Percentiles rank a stretch among this genome's conserved stretches.
These are phyloP conservation scores for Cathartes aura DNA, from an alignment of 2,113 vertebrate species.

Conservation along the genomic window DNA sequence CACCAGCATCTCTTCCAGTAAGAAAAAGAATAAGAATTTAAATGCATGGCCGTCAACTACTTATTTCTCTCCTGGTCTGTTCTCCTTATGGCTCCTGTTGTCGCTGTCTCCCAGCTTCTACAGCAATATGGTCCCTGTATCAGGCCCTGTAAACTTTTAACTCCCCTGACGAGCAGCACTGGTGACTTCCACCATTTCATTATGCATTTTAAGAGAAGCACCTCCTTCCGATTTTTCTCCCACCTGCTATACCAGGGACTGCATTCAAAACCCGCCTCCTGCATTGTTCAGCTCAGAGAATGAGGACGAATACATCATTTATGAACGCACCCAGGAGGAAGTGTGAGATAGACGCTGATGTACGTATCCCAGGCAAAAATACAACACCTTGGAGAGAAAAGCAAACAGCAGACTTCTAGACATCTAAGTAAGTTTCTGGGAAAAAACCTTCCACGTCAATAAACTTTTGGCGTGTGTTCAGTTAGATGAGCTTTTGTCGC, in stretches of 20 bases:
- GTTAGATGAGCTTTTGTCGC: neutral
- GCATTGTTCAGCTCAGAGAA: fast-evolving
- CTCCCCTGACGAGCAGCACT: neutral
- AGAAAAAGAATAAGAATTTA: neutral
- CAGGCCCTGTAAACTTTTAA: fast-evolving
- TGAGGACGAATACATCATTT: fast-evolving
- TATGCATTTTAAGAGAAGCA: neutral
- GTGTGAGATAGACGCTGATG: fast-evolving
- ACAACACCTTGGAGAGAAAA: too few relatives aligned
- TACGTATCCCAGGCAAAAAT: neutral
- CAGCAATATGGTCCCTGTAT: fast-evolving
- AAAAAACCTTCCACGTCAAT: fast-evolving
- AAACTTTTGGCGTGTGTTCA: neutral
- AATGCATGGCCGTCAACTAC: fast-evolving
- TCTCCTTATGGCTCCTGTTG: neutral
- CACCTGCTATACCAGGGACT: neutral
- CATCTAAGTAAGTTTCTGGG: neutral
- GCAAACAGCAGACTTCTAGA: too few relatives aligned
- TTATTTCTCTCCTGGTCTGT: fast-evolving
- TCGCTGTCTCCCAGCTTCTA: neutral
- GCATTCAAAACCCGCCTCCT: too few relatives aligned
- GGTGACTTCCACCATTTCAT: neutral
- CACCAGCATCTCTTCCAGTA: neutral
- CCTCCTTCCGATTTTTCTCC: neutral
- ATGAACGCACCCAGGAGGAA: neutral